A percentile compares a stretch with the other conserved stretches of the same genome.
These are phyloP conservation scores for Umimayanthus chanpuru DNA, from an alignment of 92 coral and sea anemone species.

Conservation along the genomic window DNA sequence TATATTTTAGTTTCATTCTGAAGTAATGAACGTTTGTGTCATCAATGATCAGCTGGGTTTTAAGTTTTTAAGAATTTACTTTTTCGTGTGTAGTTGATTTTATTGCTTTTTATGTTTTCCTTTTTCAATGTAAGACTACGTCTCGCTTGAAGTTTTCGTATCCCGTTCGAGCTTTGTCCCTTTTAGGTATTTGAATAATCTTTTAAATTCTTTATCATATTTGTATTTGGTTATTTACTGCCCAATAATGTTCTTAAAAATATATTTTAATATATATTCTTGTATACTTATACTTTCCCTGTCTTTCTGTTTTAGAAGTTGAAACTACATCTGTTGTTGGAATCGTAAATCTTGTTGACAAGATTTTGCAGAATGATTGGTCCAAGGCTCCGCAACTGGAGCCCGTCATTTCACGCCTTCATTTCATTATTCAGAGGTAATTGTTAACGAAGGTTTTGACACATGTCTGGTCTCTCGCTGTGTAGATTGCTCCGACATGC, in stretches of 20 bases:
- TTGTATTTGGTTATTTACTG: too few relatives aligned
- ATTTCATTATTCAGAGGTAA: conserved; percentile 86
- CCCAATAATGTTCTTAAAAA: too few relatives aligned
- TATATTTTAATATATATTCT: too few relatives aligned
- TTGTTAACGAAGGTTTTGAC: not conserved
- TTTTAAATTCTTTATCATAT: too few relatives aligned
- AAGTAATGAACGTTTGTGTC: not conserved
- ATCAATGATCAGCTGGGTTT: not conserved
- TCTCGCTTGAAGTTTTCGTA: too few relatives aligned
- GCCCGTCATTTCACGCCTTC: conserved; percentile 72
- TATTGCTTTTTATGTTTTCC: too few relatives aligned
- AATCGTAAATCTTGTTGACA: conserved; percentile 79
- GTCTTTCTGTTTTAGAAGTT: conserved; percentile 44
- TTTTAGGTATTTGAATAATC: too few relatives aligned
- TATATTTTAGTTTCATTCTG: too few relatives aligned
- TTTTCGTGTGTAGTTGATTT: too few relatives aligned
- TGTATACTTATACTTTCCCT: not conserved
- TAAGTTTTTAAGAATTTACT: not conserved
- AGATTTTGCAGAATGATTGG: conserved; percentile 87
- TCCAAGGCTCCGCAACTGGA: conserved; percentile 70
- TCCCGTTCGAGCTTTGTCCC: too few relatives aligned
- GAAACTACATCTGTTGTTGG: conserved; percentile 70
- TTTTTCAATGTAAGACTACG: too few relatives aligned
- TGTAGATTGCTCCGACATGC: not conserved
- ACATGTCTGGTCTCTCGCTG: not conserved